A percentile compares a stretch with the other conserved stretches of the same genome.
These are phyloP conservation scores for Geococcyx californianus DNA, from an alignment of 2,113 vertebrate genomes.

Conservation along the genomic window DNA sequence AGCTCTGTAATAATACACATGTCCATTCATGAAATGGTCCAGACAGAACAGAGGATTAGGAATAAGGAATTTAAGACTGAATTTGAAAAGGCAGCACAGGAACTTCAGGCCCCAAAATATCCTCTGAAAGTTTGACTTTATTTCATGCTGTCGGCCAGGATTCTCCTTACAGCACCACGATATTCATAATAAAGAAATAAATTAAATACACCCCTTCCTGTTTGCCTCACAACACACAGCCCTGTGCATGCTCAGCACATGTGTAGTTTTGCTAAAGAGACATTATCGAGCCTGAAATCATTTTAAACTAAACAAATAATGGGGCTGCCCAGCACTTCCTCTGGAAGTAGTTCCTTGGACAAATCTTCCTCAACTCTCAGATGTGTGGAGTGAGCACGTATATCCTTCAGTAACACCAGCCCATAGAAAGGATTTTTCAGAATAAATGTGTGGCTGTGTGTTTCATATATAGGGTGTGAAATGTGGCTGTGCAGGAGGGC, in stretches of 20 bases:
- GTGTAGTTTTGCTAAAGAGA: constrained; percentile 51
- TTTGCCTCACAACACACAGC: not conserved
- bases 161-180: not conserved
- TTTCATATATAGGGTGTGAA: constrained; percentile 18
- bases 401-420: not conserved
- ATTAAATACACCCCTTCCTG: constrained; percentile 50
- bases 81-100: not conserved
- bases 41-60: constrained; percentile 26
- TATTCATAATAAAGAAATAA: constrained; percentile 53
- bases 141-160: not conserved
- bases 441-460: not conserved
- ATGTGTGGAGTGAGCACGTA: not conserved
- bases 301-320: constrained; percentile 63
- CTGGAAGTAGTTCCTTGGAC: constrained; percentile 46
- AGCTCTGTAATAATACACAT: not conserved
- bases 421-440: not conserved
- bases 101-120: constrained; percentile 17
- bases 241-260: constrained; percentile 41
- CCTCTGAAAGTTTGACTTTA: constrained; percentile 7
- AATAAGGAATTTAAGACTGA: not conserved
- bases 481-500: not conserved
- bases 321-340: constrained; percentile 56
- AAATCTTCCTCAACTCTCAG: constrained; percentile 15
- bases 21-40: constrained; percentile 32
- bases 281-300: constrained; percentile 41